phyloP scores from a whole-genome alignment of 2,113 vertebrate genomes.

The Stegastes partitus region DNA sequence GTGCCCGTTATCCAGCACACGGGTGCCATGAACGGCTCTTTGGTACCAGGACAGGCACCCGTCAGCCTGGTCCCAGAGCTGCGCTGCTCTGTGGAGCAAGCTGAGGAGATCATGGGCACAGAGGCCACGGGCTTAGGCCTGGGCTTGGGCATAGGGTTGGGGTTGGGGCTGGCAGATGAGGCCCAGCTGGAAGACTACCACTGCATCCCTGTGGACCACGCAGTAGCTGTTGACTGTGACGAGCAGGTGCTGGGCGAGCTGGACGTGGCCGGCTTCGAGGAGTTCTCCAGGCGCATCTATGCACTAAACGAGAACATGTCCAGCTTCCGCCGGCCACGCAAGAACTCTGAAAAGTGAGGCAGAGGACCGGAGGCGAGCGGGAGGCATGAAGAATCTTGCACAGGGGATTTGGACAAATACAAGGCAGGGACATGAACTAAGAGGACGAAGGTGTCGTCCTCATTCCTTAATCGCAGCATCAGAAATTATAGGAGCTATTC shows the following conservation, averaged over 20 bases:
- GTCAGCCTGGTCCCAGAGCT: constrained; percentile 68
- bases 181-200: constrained; percentile 90
- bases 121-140: constrained; percentile 89
- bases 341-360: constrained; percentile 94
- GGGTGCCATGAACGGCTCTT: constrained; percentile 82
- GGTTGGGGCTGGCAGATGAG: constrained; percentile 74
- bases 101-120: constrained; percentile 96
- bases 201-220: constrained; percentile 95
- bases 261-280: constrained; percentile 89
- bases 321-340: constrained; percentile 94
- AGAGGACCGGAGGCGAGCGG: constrained; percentile 6
- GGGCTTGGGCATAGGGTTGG: constrained; percentile 60
- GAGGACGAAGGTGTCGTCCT: constrained; percentile 13
- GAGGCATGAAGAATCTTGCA: constrained; percentile 32
- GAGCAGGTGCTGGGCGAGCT: constrained; percentile 96
- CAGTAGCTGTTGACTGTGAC: constrained; percentile 95
- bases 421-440: constrained; percentile 39
- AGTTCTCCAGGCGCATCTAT: constrained; percentile 97
- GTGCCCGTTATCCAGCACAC: constrained; percentile 47
- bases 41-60: constrained; percentile 65
- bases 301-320: constrained; percentile 95
- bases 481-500: constrained; percentile 59
- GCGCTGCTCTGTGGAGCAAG: constrained; percentile 93
- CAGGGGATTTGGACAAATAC: constrained; percentile 35
- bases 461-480: constrained; percentile 44